Base-by-base conservation (phyloP, 2,113 vertebrate species). In the Hippopotamus amphibius region DNA sequence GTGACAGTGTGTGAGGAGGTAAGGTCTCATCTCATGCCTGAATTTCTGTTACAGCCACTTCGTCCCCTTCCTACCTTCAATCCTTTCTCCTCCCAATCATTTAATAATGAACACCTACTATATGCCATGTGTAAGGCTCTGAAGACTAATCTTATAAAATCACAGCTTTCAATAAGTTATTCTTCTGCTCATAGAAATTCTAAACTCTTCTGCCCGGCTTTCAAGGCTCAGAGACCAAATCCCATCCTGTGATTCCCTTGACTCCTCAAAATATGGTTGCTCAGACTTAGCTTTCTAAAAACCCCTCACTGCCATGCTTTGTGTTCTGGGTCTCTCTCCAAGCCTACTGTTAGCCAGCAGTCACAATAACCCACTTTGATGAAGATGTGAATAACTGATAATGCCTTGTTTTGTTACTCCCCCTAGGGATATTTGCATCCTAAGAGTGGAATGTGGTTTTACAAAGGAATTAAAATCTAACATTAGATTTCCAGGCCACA, bases 81-180 rank as follows among this genome's bases (percentile, higher is more conserved):
- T 55, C 12, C 11, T 77, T 72, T 94, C n/a, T 50, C 43, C 30
- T 88, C 85, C 41, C 22, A 77, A 17, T 22, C 19, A 91, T 57
- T 83, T 69, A 68, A 33, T 48, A 50, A 33, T 90, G 33, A 82
- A 11, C 2, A 68, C 17, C 82, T 69, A 77, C 76, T 92, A 12
- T 86, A 41, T 69, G 41, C n/a, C 43, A 74, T 61, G 37, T 65
- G 95, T 48, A 57, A 85, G 22, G 26, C 41, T 92, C 80, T 91
- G 46, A 89, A 91, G 61, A 88, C 7, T 43, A 28, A n/a, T 77
- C 50, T 76, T 53, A 87, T 1, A 76, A 93, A 97, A 83, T 59
- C 24, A 22, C 2, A 50, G 21, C 48, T 9, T 80, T 66, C 57
- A 84, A 24, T 68, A 46, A 33, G 43, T 50, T 19, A 72, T 80